A percentile compares a stretch with the other conserved stretches of the same genome.
phyloP scores from a whole-genome alignment of 2,797 vertebrate genomes.

The Amniataba percoides region DNA sequence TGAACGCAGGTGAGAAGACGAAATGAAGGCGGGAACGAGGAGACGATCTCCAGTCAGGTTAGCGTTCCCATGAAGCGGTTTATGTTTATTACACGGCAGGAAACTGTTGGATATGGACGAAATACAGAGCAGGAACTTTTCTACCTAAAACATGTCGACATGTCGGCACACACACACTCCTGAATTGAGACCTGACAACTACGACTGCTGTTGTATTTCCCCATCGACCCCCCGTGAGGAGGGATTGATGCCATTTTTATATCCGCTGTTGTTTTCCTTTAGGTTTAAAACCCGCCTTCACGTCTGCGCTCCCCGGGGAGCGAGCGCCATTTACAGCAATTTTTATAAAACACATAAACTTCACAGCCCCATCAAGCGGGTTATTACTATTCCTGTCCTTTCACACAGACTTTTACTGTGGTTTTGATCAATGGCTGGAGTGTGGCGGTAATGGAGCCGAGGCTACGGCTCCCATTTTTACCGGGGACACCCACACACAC shows the following conservation, averaged over 20 bases:
- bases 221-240: slow-evolving; percentile 8
- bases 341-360: slow-evolving; percentile 38
- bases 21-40: slow-evolving; percentile 1
- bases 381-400: slow-evolving; percentile 40
- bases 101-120: neutral
- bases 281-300: neutral
- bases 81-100: neutral
- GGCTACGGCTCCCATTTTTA: slow-evolving; percentile 32
- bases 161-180: neutral
- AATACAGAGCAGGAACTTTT: neutral
- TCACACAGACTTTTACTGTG: slow-evolving; percentile 40
- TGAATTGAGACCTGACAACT: neutral
- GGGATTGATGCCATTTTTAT: neutral
- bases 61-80: fast-evolving
- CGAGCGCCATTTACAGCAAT: neutral
- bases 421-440: slow-evolving; percentile 51
- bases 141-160: neutral
- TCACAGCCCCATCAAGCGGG: slow-evolving; percentile 19
- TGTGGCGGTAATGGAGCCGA: slow-evolving; percentile 26
- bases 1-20: neutral
- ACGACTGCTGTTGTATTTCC: neutral
- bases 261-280: neutral
- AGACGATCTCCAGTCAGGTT: neutral
- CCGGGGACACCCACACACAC: slow-evolving; percentile 22
- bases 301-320: neutral